These are phyloP conservation scores for Micoletzkya japonica DNA, from an alignment of 2,888 invertebrate species.

Conservation along the genomic window DNA sequence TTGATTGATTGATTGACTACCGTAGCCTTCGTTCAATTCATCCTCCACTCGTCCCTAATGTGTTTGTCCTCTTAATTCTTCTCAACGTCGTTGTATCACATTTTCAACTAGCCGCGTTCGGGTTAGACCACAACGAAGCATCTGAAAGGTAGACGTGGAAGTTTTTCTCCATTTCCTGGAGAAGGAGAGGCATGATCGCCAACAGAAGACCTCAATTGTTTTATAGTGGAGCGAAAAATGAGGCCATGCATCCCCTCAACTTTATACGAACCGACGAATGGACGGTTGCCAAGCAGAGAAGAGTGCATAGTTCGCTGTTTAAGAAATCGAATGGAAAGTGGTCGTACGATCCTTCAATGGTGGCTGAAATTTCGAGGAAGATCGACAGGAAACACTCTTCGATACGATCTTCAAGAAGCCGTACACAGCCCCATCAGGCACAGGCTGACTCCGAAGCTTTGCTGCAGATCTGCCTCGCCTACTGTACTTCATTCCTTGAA, in stretches of 20 bases:
- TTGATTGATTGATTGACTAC: too few relatives aligned
- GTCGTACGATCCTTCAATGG: not conserved
- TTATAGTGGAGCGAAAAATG: too few relatives aligned
- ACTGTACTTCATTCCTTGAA: conserved; percentile 49
- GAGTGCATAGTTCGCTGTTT: conserved; percentile 9
- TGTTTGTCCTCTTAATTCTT: too few relatives aligned
- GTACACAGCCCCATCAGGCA: conserved; percentile 47
- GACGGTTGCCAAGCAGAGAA: conserved; percentile 24
- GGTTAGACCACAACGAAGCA: too few relatives aligned
- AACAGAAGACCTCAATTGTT: too few relatives aligned
- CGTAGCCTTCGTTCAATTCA: too few relatives aligned
- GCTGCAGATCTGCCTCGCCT: conserved; percentile 50
- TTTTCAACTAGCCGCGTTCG: too few relatives aligned
- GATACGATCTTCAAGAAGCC: conserved; percentile 32
- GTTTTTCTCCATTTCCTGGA: too few relatives aligned
- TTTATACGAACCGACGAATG: conserved; percentile 14
- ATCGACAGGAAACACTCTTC: not conserved
- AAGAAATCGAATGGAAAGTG: not conserved
- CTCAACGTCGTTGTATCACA: too few relatives aligned
- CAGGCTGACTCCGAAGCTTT: conserved; percentile 54
- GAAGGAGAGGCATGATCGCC: too few relatives aligned
- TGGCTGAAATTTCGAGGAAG: not conserved
- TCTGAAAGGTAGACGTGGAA: too few relatives aligned
- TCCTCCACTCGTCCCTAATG: too few relatives aligned
- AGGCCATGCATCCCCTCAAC: conserved; percentile 8